These are phyloP conservation scores for Callithrix jacchus DNA, from an alignment of 2,113 vertebrate species.

Conservation along the genomic window DNA sequence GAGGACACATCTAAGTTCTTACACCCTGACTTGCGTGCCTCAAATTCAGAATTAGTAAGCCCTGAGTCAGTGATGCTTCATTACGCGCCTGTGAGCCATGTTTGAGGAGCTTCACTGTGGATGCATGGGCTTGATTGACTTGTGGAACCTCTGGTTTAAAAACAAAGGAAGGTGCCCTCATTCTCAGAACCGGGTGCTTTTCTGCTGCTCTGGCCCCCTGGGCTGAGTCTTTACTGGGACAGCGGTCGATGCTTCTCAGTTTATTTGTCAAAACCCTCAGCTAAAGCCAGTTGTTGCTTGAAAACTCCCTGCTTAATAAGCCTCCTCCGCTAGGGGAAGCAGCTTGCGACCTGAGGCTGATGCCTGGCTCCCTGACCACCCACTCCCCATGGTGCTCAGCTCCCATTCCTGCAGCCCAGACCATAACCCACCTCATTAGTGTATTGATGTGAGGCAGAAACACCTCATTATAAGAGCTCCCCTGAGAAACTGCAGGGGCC, in stretches of 20 bases:
- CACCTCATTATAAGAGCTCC: not conserved
- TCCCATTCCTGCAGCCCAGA: not conserved
- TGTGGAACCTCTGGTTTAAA: not conserved
- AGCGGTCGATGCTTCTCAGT: not conserved
- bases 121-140: not conserved
- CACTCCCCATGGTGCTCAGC: accelerated
- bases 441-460: not conserved
- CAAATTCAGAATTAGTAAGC: not conserved
- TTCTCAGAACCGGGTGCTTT: not conserved
- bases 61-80: not conserved
- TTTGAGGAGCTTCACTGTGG: not conserved
- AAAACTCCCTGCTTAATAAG: not conserved
- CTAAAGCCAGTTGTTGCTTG: not conserved
- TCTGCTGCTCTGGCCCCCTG: not conserved
- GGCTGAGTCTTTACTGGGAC: not conserved
- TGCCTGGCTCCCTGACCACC: not conserved
- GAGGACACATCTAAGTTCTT: not conserved
- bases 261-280: not conserved
- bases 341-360: not conserved
- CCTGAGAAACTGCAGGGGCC: not conserved
- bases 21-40: not conserved
- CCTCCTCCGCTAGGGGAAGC: not conserved
- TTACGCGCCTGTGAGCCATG: not conserved
- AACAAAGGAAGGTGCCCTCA: not conserved
- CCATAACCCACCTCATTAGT: not conserved